phyloP scores from a whole-genome alignment of 2,888 invertebrate genomes.

The Mycalesis mineus region DNA sequence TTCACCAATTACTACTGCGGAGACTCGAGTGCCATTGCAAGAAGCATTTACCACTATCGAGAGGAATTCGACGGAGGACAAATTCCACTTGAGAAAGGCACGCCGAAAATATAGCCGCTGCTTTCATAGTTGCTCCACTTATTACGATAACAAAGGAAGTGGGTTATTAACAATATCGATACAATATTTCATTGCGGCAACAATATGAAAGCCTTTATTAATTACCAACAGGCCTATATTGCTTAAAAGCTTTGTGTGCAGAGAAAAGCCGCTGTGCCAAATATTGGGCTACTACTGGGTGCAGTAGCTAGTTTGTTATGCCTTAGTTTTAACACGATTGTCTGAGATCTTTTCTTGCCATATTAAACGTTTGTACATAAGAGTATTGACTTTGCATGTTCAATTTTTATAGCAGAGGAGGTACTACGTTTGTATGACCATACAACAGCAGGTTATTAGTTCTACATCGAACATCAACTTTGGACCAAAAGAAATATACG shows the following conservation, averaged over 20 bases:
- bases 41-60: neutral
- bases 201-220: neutral
- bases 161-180: conserved; percentile 2
- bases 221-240: neutral
- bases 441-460: too few species aligned
- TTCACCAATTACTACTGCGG: neutral
- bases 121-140: neutral
- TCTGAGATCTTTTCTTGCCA: too few species aligned
- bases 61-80: neutral
- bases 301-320: too few species aligned
- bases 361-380: too few species aligned
- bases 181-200: neutral
- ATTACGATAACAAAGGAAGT: conserved; percentile 1
- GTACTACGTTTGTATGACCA: too few species aligned
- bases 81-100: conserved; percentile 2
- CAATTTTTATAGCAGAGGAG: too few species aligned
- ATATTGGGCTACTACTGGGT: too few species aligned
- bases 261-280: neutral
- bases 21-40: neutral
- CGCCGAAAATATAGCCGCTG: neutral
- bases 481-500: too few species aligned
- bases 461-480: too few species aligned
- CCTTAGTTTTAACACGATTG: too few species aligned
- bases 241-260: neutral
- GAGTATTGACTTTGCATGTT: too few species aligned